A percentile compares a stretch with the other conserved stretches of the same genome.
Evolutionary conservation across 2,888 invertebrate genomes (phyloP).

Genomic region (Coenonympha glycerion): DNA sequence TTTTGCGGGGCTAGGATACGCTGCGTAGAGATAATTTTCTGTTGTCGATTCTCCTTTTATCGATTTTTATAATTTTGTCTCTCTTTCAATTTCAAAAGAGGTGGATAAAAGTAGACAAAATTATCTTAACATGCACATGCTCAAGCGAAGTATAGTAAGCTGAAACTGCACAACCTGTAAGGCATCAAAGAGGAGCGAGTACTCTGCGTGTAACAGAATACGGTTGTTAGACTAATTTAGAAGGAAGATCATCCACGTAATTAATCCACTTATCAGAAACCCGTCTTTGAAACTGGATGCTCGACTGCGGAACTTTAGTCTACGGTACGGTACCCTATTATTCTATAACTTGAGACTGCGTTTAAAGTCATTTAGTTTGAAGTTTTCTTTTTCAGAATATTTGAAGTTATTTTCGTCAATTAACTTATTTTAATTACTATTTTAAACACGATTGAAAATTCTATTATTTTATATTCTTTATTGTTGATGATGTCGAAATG

Average conservation of each 20-base stretch:
- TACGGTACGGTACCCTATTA: slow-evolving; percentile 19
- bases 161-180: slow-evolving; percentile 8
- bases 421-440: neutral
- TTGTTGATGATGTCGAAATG: too few species aligned
- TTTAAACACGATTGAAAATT: too few species aligned
- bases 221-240: slow-evolving; percentile 63
- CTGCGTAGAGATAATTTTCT: too few species aligned
- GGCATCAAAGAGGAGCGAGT: slow-evolving; percentile 25
- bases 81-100: too few species aligned
- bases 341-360: slow-evolving; percentile 13
- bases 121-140: too few species aligned
- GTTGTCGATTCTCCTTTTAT: too few species aligned
- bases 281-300: slow-evolving; percentile 59
- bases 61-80: too few species aligned
- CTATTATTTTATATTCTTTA: too few species aligned
- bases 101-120: too few species aligned
- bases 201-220: slow-evolving; percentile 47
- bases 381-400: neutral
- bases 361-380: slow-evolving; percentile 14
- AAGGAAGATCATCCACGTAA: slow-evolving; percentile 64
- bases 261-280: slow-evolving; percentile 67
- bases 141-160: neutral
- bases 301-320: slow-evolving; percentile 32
- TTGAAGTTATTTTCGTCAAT: neutral
- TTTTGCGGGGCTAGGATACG: too few species aligned